These are phyloP conservation scores for Paedocypris sp. DNA, from an alignment of 2,113 vertebrate species.

Conservation along the genomic window DNA sequence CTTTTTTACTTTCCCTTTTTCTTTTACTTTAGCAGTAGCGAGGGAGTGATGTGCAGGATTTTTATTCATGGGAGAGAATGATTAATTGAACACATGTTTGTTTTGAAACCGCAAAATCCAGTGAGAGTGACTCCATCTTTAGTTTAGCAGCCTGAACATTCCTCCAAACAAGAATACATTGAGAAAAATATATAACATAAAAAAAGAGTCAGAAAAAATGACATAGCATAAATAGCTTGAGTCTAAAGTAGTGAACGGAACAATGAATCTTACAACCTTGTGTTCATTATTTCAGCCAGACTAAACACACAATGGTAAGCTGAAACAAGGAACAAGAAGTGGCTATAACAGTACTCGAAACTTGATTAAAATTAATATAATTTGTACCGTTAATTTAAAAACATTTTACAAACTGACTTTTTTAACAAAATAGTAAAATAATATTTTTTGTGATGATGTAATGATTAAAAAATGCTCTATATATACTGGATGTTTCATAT, in stretches of 20 bases:
- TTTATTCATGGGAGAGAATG: slow-evolving; percentile 17
- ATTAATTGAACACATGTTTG: slow-evolving; percentile 37
- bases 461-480: too few relatives aligned
- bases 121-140: slow-evolving; percentile 16
- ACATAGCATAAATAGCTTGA: slow-evolving; percentile 7
- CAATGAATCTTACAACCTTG: background rate
- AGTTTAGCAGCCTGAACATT: slow-evolving; percentile 13
- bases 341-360: background rate
- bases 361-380: too few relatives aligned
- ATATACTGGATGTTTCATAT: too few relatives aligned
- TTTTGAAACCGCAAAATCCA: slow-evolving; percentile 23
- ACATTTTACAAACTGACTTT: too few relatives aligned
- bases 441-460: too few relatives aligned
- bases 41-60: background rate
- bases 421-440: too few relatives aligned
- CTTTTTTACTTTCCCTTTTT: too few relatives aligned
- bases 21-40: background rate
- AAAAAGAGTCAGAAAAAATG: background rate
- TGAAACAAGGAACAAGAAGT: background rate
- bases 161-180: slow-evolving; percentile 21
- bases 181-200: slow-evolving; percentile 11
- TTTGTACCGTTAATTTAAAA: too few relatives aligned
- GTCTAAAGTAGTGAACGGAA: background rate
- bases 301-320: background rate
- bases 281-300: background rate